Evolutionary conservation across 2,113 vertebrate species (phyloP), one percentile per base, ranked within the genome.

Genomic region (Myodes glareolus): DNA sequence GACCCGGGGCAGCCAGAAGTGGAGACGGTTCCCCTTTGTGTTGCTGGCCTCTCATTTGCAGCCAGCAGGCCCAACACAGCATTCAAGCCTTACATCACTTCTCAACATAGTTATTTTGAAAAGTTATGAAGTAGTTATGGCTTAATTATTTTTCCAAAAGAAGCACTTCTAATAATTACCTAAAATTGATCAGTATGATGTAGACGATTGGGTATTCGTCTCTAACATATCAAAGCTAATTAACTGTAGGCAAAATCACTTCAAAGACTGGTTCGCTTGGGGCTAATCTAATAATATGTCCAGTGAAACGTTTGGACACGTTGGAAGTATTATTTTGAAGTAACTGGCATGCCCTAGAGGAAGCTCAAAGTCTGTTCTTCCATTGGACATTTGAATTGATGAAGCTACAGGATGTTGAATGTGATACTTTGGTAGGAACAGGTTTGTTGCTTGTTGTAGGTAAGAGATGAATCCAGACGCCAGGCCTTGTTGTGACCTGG

Each of bases 131-230:
- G n/a, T 7, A 77, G 36, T 33, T 92, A 96, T 76, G 90, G 9
- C 5, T 55, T 73, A 95, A 45, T 90, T 96, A 94, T 87, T 85
- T 80, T 91, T 93, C 88, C 67, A 29, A 89, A 90, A 92, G 31
- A 13, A 45, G 7, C 19, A 67, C 70, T 67, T 45, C 70, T 90
- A 76, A 61, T 87, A 45, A 77, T 73, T 93, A 5, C 68, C 91
- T 96, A 82, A 93, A 86, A 39, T 88, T 73, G 61, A 77, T 65
- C 14, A 88, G 8, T 65, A 14, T 92, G 72, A 75, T n/a, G 5
- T 58, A 77, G 50, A 92, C 12, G 52, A 90, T 72, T 90, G 55
- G 19, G 7, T 84, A 58, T 94, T 97, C n/a, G 65, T 88, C 90
- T 92, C 36, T 84, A 52, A 95, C n/a, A 3, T 58, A 81, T 29